Evolutionary conservation across 2,797 vertebrate species (phyloP), one percentile per base, ranked within the genome.

Genomic region (Anableps anableps): DNA sequence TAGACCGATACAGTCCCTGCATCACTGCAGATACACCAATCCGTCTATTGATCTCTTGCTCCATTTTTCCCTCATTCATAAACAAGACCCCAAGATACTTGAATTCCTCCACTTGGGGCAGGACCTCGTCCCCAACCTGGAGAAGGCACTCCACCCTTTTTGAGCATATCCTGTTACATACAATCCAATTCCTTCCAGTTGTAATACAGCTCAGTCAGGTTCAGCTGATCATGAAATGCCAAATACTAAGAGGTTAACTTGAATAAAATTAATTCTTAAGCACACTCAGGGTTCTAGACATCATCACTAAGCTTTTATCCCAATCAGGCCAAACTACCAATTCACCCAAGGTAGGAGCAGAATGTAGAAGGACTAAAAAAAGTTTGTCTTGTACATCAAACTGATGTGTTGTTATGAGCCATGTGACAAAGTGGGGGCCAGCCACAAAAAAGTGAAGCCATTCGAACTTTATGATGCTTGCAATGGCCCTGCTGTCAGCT

Each of bases 401-500:
- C 17, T 79, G 74, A 70, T 75, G 50, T 81, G 75, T 73, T 79
- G 84, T 79, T 84, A 64, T 79, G 76, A 26, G 60, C 77, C 79
- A 23, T 48, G 78, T 77, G 71, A 84, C 79, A 76, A 74, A 74
- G 60, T 5, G 29, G 71, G 43, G 78, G 75, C 38, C 66, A 73
- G 76, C 47, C 80, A 72, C 64, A 72, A 79, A 72, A 80, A 75
- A 45, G 72, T 47, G 80, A 62, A 55, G 79, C 43, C 75, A 47
- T 72, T 76, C 78, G 81, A 79, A 51, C 64, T 83, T 86, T 82
- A 86, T 86, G 88, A 72, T 31, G 72, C 84, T 41, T 88, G 82
- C 79, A 77, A 83, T 68, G 70, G 83, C 82, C 79, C 86, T 89
- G 80, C 84, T 88, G 82, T 85, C 86, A 85, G 80, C 66, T 26